Percentiles rank a stretch among this genome's conserved stretches.
phyloP scores from a whole-genome alignment of 2,888 invertebrate genomes.

The Macaria liturata region DNA sequence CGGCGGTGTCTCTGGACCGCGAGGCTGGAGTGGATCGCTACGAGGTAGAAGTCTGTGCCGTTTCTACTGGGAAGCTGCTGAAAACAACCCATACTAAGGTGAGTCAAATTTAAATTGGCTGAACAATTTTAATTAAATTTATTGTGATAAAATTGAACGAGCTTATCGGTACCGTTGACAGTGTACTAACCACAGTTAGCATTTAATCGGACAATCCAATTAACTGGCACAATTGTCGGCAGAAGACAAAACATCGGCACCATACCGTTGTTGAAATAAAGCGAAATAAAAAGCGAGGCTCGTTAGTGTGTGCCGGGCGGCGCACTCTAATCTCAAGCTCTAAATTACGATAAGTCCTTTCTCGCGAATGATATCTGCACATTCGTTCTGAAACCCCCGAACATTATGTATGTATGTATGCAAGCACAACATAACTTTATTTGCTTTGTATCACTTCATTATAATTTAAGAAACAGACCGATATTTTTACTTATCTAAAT shows the following conservation, averaged over 20 bases:
- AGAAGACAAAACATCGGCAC: constrained; percentile 74
- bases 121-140: constrained; percentile 14
- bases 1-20: constrained; percentile 91
- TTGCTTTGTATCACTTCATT: constrained; percentile 59
- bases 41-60: constrained; percentile 93
- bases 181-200: constrained; percentile 47
- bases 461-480: constrained; percentile 28
- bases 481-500: constrained; percentile 8
- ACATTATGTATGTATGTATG: constrained; percentile 55
- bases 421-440: constrained; percentile 65
- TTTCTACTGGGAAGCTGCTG: constrained; percentile 88
- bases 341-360: constrained; percentile 80
- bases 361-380: constrained; percentile 73
- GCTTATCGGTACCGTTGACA: constrained; percentile 44
- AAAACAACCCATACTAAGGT: constrained; percentile 94
- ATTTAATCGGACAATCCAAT: constrained; percentile 68
- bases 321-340: constrained; percentile 76
- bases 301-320: constrained; percentile 76
- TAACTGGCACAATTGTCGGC: constrained; percentile 71
- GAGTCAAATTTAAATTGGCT: constrained; percentile 52
- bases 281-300: constrained; percentile 75
- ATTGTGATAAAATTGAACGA: constrained; percentile 34
- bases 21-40: constrained; percentile 92
- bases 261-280: constrained; percentile 71
- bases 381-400: constrained; percentile 70